Evolutionary conservation across 2,797 vertebrate genomes (phyloP).

Genomic region (Spea hammondii): DNA sequence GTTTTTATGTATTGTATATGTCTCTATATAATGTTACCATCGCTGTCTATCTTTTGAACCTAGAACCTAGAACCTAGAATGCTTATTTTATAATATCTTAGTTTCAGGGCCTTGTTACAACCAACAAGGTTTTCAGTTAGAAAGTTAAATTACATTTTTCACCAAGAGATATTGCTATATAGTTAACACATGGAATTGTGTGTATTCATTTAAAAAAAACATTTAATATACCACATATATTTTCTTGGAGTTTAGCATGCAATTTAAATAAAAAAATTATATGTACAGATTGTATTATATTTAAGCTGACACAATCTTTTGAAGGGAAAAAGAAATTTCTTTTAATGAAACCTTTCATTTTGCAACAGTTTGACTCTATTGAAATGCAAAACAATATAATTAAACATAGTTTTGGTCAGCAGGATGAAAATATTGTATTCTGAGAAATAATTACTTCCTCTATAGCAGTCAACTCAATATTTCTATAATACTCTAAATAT

Average conservation of each 20-base stretch:
- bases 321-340: conserved; percentile 42
- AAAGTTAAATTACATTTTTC: no score
- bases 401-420: conserved; percentile 51
- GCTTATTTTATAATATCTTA: no score
- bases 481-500: conserved; percentile 45
- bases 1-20: no score
- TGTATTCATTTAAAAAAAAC: no score
- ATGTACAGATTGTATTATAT: conserved; percentile 8
- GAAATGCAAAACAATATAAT: conserved; percentile 45
- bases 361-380: conserved; percentile 46
- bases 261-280: neutral
- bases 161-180: no score
- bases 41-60: no score
- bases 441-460: conserved; percentile 52
- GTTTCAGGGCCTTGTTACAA: no score
- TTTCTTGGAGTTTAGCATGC: neutral
- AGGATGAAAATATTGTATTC: conserved; percentile 36
- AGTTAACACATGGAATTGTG: no score
- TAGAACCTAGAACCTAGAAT: no score
- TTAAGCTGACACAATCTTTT: conserved; percentile 29
- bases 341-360: conserved; percentile 45
- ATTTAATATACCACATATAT: no score
- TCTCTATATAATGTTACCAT: no score
- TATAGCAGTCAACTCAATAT: conserved; percentile 39
- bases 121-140: no score